phyloP scores from a whole-genome alignment of 2,888 invertebrate genomes.

The Agrochola macilenta region DNA sequence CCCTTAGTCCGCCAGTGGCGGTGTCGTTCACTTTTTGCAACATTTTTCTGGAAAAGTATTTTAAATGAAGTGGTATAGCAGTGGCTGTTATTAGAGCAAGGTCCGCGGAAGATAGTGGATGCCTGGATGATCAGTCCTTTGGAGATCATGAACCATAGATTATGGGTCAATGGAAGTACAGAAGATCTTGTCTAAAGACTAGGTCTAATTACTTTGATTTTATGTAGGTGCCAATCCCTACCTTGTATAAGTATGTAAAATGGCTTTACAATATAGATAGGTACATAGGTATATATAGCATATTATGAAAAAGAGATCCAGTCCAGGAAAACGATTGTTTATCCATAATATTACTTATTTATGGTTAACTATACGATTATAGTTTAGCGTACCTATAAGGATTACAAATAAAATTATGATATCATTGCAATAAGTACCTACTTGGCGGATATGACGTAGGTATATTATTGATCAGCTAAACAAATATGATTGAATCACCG shows the following conservation, averaged over 20 bases:
- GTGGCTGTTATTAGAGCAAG: no score
- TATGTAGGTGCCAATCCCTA: background rate
- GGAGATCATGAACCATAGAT: background rate
- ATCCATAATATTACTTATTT: background rate
- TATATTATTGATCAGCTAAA: constrained; percentile 29
- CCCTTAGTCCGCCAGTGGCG: background rate
- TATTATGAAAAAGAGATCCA: background rate
- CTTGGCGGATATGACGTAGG: constrained; percentile 26
- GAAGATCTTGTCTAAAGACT: background rate
- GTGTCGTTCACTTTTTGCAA: constrained; percentile 1
- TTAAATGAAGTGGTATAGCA: background rate
- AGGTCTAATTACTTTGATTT: background rate
- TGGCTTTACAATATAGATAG: background rate
- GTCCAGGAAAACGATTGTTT: constrained; percentile 1
- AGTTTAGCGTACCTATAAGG: background rate
- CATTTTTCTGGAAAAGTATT: constrained; percentile 6
- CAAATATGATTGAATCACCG: constrained; percentile 40
- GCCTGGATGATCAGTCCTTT: background rate
- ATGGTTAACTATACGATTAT: background rate
- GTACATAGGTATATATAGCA: background rate
- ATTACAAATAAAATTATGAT: constrained; percentile 32
- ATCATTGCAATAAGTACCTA: constrained; percentile 30
- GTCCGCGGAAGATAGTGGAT: no score
- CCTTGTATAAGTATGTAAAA: background rate
- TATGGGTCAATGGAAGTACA: background rate